These are phyloP conservation scores for Neodiprion pinetum DNA, from an alignment of 1,140 invertebrate genomes.

Conservation along the genomic window DNA sequence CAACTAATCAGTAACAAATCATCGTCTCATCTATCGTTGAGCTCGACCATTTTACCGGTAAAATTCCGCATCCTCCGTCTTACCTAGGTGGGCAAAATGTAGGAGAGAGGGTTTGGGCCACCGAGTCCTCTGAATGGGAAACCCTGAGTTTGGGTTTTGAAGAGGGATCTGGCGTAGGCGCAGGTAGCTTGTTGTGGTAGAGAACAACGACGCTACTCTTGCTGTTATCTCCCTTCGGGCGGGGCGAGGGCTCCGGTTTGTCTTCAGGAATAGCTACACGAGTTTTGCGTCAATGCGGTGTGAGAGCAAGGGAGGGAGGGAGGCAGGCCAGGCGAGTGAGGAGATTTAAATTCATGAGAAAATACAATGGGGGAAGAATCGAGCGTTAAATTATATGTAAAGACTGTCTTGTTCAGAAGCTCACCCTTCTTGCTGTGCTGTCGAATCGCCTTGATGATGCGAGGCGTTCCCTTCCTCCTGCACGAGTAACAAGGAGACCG, in stretches of 20 bases:
- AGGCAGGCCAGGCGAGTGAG: background rate
- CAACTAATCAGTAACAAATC: too few relatives aligned
- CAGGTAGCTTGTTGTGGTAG: slow-evolving; percentile 36
- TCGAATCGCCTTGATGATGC: slow-evolving; percentile 41
- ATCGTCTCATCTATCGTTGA: too few relatives aligned
- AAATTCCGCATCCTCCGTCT: too few relatives aligned
- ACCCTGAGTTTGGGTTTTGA: slow-evolving; percentile 30
- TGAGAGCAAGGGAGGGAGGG: background rate
- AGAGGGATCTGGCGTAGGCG: slow-evolving; percentile 22
- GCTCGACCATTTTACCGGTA: too few relatives aligned
- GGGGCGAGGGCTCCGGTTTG: slow-evolving; percentile 24
- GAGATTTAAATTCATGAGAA: background rate
- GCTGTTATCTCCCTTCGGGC: slow-evolving; percentile 36
- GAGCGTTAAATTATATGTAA: too few relatives aligned
- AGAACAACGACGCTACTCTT: slow-evolving; percentile 48
- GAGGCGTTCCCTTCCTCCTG: slow-evolving; percentile 38
- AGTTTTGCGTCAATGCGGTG: background rate
- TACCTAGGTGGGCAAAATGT: too few relatives aligned
- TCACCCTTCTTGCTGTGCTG: slow-evolving; percentile 42
- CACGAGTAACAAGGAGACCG: slow-evolving; percentile 30
- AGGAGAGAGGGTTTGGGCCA: slow-evolving; percentile 25
- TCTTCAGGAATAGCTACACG: slow-evolving; percentile 28
- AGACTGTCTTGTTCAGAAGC: slow-evolving; percentile 9
- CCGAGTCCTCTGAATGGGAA: slow-evolving; percentile 31
- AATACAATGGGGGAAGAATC: slow-evolving; percentile 12